Percentiles rank a stretch among this genome's conserved stretches.
These are phyloP conservation scores for Diacarnus erythraeanus DNA, from an alignment of 37 sponge, comb jelly and placozoan genomes.

Conservation along the genomic window DNA sequence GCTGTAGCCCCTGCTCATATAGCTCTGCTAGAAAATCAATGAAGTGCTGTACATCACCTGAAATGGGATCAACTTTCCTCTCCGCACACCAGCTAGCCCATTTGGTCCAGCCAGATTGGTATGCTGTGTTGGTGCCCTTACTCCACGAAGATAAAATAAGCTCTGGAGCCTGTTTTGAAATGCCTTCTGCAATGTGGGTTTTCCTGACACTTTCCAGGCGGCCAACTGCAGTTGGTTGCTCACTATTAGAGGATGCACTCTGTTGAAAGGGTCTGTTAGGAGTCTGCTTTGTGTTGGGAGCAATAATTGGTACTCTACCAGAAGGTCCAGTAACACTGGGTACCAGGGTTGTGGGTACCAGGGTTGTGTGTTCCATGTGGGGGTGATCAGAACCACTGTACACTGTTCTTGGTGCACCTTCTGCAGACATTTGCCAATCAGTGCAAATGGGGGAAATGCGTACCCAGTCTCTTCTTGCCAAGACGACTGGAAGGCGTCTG, in stretches of 20 bases:
- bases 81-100: constrained; percentile 43
- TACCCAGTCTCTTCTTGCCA: constrained; percentile 35
- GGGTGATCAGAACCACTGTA: constrained; percentile 31
- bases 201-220: constrained; percentile 64
- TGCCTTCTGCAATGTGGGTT: neutral
- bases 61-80: constrained; percentile 40
- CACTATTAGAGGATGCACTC: neutral
- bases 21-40: constrained; percentile 34
- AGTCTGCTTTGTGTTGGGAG: constrained; percentile 8
- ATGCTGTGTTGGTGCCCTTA: constrained; percentile 27
- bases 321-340: constrained; percentile 30
- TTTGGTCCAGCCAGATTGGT: constrained; percentile 41
- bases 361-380: constrained; percentile 30
- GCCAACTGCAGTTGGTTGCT: constrained; percentile 21
- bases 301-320: constrained; percentile 19
- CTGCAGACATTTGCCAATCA: constrained; percentile 50
- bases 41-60: constrained; percentile 11
- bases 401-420: constrained; percentile 17
- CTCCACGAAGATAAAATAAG: constrained; percentile 38
- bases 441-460: constrained; percentile 61
- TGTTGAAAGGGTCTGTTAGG: constrained; percentile 27
- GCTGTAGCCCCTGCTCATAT: constrained; percentile 34
- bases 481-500: constrained; percentile 27
- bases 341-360: constrained; percentile 53
- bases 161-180: constrained; percentile 29